Evolutionary conservation across 1,140 invertebrate genomes (phyloP).

Genomic region (Sweltsa coloradensis): DNA sequence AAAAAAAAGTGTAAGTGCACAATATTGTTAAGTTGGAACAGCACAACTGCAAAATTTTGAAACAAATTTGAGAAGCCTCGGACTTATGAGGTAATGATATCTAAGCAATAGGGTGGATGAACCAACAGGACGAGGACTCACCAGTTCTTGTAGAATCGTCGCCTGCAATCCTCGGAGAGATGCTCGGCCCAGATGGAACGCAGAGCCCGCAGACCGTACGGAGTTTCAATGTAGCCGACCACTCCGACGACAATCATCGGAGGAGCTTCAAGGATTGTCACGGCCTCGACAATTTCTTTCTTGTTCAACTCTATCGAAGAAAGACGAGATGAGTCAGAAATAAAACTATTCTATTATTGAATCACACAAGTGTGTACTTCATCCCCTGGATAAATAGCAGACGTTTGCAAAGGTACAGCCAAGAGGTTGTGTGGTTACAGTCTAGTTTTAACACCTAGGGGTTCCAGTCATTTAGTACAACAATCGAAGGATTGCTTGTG

Average conservation of each 20-base stretch:
- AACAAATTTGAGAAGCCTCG: no score
- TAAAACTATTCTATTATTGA: background rate
- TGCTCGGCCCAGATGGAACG: slow-evolving; percentile 98
- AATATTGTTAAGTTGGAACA: no score
- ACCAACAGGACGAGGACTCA: slow-evolving; percentile 34
- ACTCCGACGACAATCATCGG: slow-evolving; percentile 97
- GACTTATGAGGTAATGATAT: no score
- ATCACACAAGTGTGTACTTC: background rate
- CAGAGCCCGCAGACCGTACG: slow-evolving; percentile 85
- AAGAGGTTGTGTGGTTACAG: no score
- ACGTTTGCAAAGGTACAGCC: background rate
- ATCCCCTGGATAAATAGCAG: background rate
- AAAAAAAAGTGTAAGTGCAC: no score
- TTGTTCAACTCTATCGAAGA: slow-evolving; percentile 85
- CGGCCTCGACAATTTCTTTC: slow-evolving; percentile 98
- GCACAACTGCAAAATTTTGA: no score
- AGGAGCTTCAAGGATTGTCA: slow-evolving; percentile 96
- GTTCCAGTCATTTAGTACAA: no score
- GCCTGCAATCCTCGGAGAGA: slow-evolving; percentile 93
- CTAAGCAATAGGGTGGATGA: no score
- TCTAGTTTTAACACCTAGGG: no score
- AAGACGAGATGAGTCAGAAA: background rate
- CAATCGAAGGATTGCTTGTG: no score
- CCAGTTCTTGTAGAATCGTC: slow-evolving; percentile 99
- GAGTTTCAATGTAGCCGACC: slow-evolving; percentile 98